A percentile compares a stretch with the other conserved stretches of the same genome.
phyloP scores from a whole-genome alignment of 35 echinoderm and acorn worm species.

The Holothuria glaberrima region DNA sequence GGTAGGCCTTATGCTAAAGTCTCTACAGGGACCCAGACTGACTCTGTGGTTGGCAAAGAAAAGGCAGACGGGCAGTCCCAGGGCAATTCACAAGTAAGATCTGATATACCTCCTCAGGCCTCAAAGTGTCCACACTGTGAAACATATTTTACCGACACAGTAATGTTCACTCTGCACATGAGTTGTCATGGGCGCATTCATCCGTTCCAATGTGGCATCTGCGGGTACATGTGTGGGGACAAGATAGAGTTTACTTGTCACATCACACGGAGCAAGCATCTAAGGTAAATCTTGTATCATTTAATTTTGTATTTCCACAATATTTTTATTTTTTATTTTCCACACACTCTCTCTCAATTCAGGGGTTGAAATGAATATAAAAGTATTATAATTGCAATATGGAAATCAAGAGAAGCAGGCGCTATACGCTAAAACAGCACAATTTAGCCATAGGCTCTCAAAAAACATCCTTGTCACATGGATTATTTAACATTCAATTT shows the following conservation, averaged over 20 bases:
- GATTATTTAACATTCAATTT: constrained; percentile 47
- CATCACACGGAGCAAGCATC: constrained; percentile 94
- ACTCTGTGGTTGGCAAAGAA: constrained; percentile 31
- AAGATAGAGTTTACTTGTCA: constrained; percentile 99
- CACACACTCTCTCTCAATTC: no score
- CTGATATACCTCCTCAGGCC: constrained; percentile 71
- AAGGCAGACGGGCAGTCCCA: constrained; percentile 56
- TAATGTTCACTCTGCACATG: constrained; percentile 99
- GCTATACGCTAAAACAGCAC: constrained; percentile 15
- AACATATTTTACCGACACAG: constrained; percentile 90
- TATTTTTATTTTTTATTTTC: no score
- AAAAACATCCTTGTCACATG: neutral
- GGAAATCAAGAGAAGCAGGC: constrained; percentile 23
- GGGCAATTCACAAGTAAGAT: constrained; percentile 10
- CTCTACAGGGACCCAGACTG: constrained; percentile 61
- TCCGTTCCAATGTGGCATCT: constrained; percentile 98
- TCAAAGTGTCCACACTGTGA: constrained; percentile 95
- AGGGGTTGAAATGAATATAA: neutral
- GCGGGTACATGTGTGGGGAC: constrained; percentile 95
- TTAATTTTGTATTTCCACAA: no score
- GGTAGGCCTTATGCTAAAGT: constrained; percentile 39
- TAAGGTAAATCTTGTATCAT: constrained; percentile 51
- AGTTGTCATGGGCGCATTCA: constrained; percentile 92
- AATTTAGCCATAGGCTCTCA: constrained; percentile 34
- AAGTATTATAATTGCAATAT: constrained; percentile 54